These are phyloP conservation scores for Eulemur albifrons DNA, from an alignment of 2,797 vertebrate genomes.

Conservation along the genomic window DNA sequence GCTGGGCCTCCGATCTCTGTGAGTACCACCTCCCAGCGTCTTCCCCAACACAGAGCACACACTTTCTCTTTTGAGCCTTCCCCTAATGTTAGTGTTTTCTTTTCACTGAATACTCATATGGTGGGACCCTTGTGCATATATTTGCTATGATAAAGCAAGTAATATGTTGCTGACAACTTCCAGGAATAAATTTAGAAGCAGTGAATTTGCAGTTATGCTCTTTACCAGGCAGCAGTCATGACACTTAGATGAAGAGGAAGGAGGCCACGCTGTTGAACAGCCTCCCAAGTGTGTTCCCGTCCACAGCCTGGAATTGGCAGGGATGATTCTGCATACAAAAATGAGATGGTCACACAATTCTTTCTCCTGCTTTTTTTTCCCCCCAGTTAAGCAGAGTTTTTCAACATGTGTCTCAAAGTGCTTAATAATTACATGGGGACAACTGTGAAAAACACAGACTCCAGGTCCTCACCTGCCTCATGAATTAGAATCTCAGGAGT, in stretches of 20 bases:
- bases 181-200: constrained; percentile 66
- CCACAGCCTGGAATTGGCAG: neutral
- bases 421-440: neutral
- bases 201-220: constrained; percentile 12
- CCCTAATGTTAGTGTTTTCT: neutral
- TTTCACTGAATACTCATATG: neutral
- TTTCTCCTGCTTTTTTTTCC: neutral
- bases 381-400: neutral
- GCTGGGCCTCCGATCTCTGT: constrained; percentile 91
- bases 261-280: neutral
- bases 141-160: constrained; percentile 68
- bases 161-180: constrained; percentile 49
- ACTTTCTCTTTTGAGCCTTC: neutral
- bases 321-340: neutral
- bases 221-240: neutral
- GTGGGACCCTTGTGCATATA: neutral
- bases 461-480: neutral
- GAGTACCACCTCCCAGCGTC: constrained; percentile 79
- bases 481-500: neutral
- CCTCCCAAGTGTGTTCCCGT: neutral
- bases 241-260: constrained; percentile 28
- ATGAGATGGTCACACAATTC: neutral
- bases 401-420: neutral
- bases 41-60: neutral
- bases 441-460: neutral